Base-by-base conservation (phyloP, 2,888 invertebrate genomes). In the Hirtodrosophila duncani region DNA sequence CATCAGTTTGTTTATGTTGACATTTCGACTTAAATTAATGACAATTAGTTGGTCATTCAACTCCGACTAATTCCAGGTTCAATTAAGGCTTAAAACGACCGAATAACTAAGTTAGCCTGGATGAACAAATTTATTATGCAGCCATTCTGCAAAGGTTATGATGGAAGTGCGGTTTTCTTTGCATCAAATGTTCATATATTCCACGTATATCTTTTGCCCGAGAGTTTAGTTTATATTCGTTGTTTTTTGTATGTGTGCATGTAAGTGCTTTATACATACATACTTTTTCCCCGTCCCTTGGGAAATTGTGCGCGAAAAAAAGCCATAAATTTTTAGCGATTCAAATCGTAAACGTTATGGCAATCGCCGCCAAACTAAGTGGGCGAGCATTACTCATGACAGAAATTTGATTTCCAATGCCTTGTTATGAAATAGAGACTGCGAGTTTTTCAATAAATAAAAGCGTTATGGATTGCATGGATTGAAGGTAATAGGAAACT, bases 101-200 rank as follows among this genome's bases (percentile, higher is more conserved):
- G n/a, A n/a, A n/a, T n/a, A n/a, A n/a, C n/a, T n/a, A 43, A 41
- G 30, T 34, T 31, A 26, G 37, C 37, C 29, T n/a, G 66, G 74
- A 71, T 77, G 74, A 83, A n/a, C n/a, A n/a, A n/a, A 83, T 83
- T 83, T 79, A 82, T 81, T 79, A 78, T 72, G 62, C 46, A 64
- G 61, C 63, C 27, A 58, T 33, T 58, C 18, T 69, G 67, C 60
- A 62, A 67, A 67, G 75, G 79, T 75, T 75, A 75, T 79, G 67
- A 67, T n/a, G n/a, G n/a, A n/a, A n/a, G n/a, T n/a, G n/a, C n/a
- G n/a, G n/a, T 21, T 33, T 13, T 31, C 21, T 6, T 11, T 3
- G 30, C 26, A 27, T 20, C 18, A 17, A 18, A 37, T 52, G 26
- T 43, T 36, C 24, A 24, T n/a, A n/a, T 4, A 16, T 31, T n/a